These are phyloP conservation scores for Botia kubotai DNA, from an alignment of 2,797 vertebrate species.

Conservation along the genomic window DNA sequence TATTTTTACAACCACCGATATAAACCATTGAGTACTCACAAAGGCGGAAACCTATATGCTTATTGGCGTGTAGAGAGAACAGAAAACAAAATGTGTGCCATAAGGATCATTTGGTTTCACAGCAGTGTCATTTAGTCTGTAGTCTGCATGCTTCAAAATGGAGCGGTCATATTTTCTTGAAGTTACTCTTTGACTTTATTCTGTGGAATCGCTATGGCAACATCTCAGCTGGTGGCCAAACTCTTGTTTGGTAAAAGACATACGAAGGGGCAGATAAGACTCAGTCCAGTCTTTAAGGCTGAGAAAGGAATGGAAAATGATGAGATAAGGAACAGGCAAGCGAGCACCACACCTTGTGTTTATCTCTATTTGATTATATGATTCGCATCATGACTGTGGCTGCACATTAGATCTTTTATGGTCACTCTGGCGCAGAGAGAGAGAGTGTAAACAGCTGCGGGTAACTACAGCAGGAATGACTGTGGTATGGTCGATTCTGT, in stretches of 20 bases:
- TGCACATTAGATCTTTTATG: slow-evolving; percentile 18
- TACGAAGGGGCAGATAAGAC: not conserved
- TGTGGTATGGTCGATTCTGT: not conserved
- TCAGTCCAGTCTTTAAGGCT: not conserved
- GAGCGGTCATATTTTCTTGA: not conserved
- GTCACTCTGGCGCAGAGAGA: slow-evolving; percentile 21
- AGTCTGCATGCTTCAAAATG: not conserved
- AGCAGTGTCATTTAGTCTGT: too few relatives aligned
- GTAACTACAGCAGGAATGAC: slow-evolving; percentile 10
- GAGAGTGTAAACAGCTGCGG: slow-evolving; percentile 23
- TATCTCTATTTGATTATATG: slow-evolving; percentile 54
- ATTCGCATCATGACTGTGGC: slow-evolving; percentile 41
- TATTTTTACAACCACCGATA: slow-evolving; percentile 10
- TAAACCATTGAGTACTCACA: slow-evolving; percentile 1
- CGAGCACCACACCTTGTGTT: slow-evolving; percentile 51
- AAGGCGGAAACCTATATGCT: not conserved
- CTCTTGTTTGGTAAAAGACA: not conserved
- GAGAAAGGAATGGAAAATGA: slow-evolving; percentile 31
- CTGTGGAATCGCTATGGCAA: not conserved
- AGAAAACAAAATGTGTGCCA: too few relatives aligned
- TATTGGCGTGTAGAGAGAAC: too few relatives aligned
- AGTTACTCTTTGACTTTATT: not conserved
- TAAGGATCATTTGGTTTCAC: too few relatives aligned
- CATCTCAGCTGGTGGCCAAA: not conserved
- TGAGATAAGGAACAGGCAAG: slow-evolving; percentile 38